Percentiles rank a stretch among this genome's conserved stretches.
Conservation (phyloP, 2,888 invertebrate genomes). For the Aphidius colemani region DNA sequence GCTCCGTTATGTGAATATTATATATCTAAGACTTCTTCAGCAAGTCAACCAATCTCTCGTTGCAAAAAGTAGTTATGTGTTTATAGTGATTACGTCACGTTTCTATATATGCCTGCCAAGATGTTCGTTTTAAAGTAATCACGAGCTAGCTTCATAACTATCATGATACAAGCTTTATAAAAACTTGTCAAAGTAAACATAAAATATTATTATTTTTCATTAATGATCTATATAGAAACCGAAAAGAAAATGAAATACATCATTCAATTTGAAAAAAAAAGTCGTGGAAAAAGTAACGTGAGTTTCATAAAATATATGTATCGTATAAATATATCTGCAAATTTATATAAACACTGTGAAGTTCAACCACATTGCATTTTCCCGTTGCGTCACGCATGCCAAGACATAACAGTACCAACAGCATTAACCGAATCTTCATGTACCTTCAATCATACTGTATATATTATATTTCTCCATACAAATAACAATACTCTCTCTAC, state of each 20-base stretch:
- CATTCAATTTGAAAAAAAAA: too few species aligned
- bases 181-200: too few species aligned
- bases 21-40: too few species aligned
- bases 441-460: background rate
- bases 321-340: constrained; percentile 9
- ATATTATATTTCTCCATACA: too few species aligned
- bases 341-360: constrained; percentile 33
- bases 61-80: constrained; percentile 34
- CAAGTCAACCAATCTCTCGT: constrained; percentile 4
- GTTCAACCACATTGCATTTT: constrained; percentile 46
- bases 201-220: too few species aligned
- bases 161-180: too few species aligned
- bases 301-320: too few species aligned
- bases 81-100: constrained; percentile 30
- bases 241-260: too few species aligned
- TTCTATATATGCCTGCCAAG: constrained; percentile 19
- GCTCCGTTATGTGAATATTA: too few species aligned
- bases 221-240: too few species aligned
- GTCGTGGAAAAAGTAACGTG: too few species aligned
- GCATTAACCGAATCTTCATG: constrained; percentile 16
- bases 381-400: constrained; percentile 56
- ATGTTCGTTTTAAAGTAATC: constrained; percentile 26
- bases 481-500: too few species aligned
- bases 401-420: constrained; percentile 52
- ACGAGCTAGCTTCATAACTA: constrained; percentile 24